Evolutionary conservation across 2,888 invertebrate genomes (phyloP), one percentile per base, ranked within the genome.

Genomic region (Iselma pallidipennis): DNA sequence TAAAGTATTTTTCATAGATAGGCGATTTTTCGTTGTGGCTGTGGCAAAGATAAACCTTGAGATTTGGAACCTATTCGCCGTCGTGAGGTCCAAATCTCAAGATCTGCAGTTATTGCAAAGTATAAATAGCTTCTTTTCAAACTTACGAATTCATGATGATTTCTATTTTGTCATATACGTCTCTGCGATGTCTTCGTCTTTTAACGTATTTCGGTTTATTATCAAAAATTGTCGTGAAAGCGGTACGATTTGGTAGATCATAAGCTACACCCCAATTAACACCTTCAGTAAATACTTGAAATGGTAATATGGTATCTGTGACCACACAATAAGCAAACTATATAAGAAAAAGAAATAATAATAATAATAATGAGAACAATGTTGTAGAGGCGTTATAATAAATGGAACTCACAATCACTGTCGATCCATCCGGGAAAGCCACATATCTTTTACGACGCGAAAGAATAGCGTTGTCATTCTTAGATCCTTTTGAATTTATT

Each of bases 241-340:
- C 0, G 83, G 87, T 77, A 64, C 88, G 87, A 66, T 89, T 88
- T 0, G 92, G 92, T 45, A 92, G 77, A 70, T 91, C 89, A 83
- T 89, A 92, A 0, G 91, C 91, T 66, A 92, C 79, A 1, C 91
- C 91, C 60, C 91, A 90, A 0, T 91, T 92, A 29, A 89, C 83
- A 0, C 91, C 91, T 76, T 88, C 83, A 9, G 89, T 84, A 62
- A 90, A 85, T 55, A 87, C 84, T 61, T 86, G 85, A 0, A 83
- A 82, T 0, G 87, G 84, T 4, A 83, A 75, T 55, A 86, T 74
- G 37, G 83, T 82, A 12, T 85, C 84, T 49, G 84, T 84, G 0
- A 88, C 87, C 67, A 83, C 71, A 74, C 89, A 89, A 37, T 74
- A 68, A 9, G 78, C 88, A 85, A 75, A 88, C 87, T 85, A 78